phyloP scores from a whole-genome alignment of 2,888 invertebrate species.

The Neoitamus cyanurus region DNA sequence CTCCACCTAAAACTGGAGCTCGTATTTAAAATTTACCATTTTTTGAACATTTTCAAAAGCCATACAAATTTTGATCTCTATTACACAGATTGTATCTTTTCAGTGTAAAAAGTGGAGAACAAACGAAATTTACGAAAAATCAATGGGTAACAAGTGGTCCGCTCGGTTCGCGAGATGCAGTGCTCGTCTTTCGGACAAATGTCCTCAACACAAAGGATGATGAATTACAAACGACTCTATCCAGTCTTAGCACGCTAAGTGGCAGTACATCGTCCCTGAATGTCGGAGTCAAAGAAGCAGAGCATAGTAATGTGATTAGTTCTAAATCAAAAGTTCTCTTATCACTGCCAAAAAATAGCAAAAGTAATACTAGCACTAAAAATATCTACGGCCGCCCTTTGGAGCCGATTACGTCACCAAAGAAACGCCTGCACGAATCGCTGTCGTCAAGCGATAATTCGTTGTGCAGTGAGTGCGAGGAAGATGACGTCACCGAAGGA shows the following conservation, averaged over 20 bases:
- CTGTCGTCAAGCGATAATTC: conserved; percentile 63
- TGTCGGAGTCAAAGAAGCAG: conserved; percentile 50
- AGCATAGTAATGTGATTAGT: conserved; percentile 45
- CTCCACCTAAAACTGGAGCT: conserved; percentile 2
- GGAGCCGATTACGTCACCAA: conserved; percentile 48
- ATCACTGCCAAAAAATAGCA: conserved; percentile 55
- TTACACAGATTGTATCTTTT: not conserved
- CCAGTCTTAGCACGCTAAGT: not conserved
- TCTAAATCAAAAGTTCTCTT: conserved; percentile 54
- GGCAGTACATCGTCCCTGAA: conserved; percentile 48
- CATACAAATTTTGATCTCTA: not conserved
- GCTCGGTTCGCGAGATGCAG: conserved; percentile 73
- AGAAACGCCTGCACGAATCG: conserved; percentile 57
- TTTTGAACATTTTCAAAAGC: not conserved
- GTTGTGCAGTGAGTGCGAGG: conserved; percentile 63
- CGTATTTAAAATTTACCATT: not conserved
- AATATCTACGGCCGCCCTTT: conserved; percentile 15
- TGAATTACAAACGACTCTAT: conserved; percentile 43
- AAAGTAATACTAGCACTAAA: conserved; percentile 39
- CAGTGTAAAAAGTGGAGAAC: not conserved
- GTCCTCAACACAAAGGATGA: conserved; percentile 65
- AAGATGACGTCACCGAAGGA: conserved; percentile 56
- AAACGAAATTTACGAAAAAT: conserved; percentile 20
- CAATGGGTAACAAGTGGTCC: conserved; percentile 72
- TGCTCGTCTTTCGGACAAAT: conserved; percentile 75